These are phyloP conservation scores for Smutsia temminckii DNA, from an alignment of 2,797 vertebrate species.

Conservation along the genomic window DNA sequence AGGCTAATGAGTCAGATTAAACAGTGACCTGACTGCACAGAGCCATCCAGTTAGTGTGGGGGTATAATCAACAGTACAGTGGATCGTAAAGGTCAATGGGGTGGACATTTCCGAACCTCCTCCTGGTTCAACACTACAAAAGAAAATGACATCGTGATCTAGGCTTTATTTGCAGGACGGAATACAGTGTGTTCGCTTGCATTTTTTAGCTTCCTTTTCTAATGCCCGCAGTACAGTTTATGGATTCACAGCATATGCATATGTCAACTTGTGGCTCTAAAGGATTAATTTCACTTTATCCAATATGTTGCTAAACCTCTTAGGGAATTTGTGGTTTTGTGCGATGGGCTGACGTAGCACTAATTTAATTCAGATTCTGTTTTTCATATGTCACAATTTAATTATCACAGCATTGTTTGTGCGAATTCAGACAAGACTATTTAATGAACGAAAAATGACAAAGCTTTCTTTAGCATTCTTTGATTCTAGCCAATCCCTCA, in stretches of 20 bases:
- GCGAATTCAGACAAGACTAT: slow-evolving; percentile 54
- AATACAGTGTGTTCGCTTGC: slow-evolving; percentile 52
- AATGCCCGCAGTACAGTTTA: slow-evolving; percentile 24
- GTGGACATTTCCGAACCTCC: not conserved
- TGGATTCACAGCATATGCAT: slow-evolving; percentile 48
- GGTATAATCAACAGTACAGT: slow-evolving; percentile 11
- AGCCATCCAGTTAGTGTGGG: slow-evolving; percentile 14
- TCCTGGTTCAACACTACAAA: slow-evolving; percentile 18
- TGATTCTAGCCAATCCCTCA: not conserved
- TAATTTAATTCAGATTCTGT: slow-evolving; percentile 75
- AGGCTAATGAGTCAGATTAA: slow-evolving; percentile 48
- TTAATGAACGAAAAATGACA: slow-evolving; percentile 35
- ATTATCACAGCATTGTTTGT: slow-evolving; percentile 53
- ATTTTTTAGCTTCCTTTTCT: slow-evolving; percentile 60
- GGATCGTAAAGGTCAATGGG: slow-evolving; percentile 43
- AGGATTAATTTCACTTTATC: slow-evolving; percentile 80
- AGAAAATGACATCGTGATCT: slow-evolving; percentile 41
- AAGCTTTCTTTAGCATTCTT: not conserved
- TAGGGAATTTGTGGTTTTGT: slow-evolving; percentile 66
- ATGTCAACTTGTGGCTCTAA: slow-evolving; percentile 66
- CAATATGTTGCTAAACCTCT: slow-evolving; percentile 61
- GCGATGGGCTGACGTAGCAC: slow-evolving; percentile 71
- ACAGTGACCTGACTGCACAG: slow-evolving; percentile 53
- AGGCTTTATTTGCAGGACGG: slow-evolving; percentile 53
- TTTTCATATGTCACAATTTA: slow-evolving; percentile 67